Conservation (phyloP, 2,888 invertebrate species). For the Phorcus lineatus region DNA sequence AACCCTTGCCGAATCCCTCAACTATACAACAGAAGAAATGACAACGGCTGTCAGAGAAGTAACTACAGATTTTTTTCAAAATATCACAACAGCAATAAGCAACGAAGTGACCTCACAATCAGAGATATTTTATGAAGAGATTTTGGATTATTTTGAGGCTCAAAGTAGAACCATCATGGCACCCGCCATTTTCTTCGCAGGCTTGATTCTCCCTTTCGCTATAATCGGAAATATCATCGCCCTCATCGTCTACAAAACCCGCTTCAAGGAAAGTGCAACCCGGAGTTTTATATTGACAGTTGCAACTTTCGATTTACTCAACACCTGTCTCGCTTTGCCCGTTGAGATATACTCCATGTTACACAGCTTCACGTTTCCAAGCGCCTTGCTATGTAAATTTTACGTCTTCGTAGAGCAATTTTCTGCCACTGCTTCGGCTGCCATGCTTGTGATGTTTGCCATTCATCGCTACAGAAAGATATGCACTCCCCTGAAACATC, state of each 20-base stretch:
- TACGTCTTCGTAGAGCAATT: slow-evolving; percentile 14
- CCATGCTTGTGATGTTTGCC: neutral
- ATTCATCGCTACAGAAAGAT: slow-evolving; percentile 15
- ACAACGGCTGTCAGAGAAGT: no score
- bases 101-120: no score
- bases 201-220: neutral
- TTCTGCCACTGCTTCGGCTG: slow-evolving; percentile 13
- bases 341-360: slow-evolving; percentile 5
- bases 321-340: neutral
- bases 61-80: no score
- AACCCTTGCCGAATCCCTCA: no score
- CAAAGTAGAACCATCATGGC: neutral
- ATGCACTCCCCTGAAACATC: neutral
- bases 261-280: slow-evolving; percentile 16
- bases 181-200: slow-evolving; percentile 11
- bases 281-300: slow-evolving; percentile 1
- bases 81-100: no score
- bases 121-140: no score
- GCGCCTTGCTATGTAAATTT: neutral
- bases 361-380: slow-evolving; percentile 4
- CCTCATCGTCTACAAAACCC: neutral
- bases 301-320: neutral
- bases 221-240: neutral
- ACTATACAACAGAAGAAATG: no score
- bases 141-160: neutral